Evolutionary conservation across 1,140 invertebrate genomes (phyloP).

Genomic region (Ctenoplectra terminalis): DNA sequence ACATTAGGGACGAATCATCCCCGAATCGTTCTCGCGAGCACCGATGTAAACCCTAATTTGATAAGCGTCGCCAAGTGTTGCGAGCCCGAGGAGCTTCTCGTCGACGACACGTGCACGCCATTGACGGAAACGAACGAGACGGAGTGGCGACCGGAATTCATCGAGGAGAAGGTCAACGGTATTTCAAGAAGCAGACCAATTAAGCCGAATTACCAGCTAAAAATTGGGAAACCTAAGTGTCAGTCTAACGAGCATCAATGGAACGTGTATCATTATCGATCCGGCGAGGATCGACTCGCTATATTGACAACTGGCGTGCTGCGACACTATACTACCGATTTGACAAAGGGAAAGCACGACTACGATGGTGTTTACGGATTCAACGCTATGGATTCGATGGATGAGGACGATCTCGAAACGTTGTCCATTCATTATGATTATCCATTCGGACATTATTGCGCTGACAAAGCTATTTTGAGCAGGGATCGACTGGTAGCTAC

Average conservation of each 20-base stretch:
- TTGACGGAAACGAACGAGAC: conserved; percentile 84
- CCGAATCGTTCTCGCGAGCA: conserved; percentile 60
- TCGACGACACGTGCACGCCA: conserved; percentile 86
- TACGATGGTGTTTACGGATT: conserved; percentile 80
- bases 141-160: conserved; percentile 77
- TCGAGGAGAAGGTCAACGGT: conserved; percentile 57
- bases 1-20: conserved; percentile 8
- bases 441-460: conserved; percentile 88
- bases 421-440: conserved; percentile 87
- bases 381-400: conserved; percentile 70
- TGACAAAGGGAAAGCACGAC: conserved; percentile 54
- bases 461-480: conserved; percentile 86
- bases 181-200: not conserved
- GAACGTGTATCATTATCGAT: conserved; percentile 87
- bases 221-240: conserved; percentile 88
- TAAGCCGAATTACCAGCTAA: conserved; percentile 70
- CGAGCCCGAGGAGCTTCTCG: conserved; percentile 87
- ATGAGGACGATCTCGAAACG: conserved; percentile 75
- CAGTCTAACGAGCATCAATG: conserved; percentile 86
- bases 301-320: conserved; percentile 88
- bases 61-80: conserved; percentile 87
- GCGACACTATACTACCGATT: conserved; percentile 86
- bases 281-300: conserved; percentile 85
- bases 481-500: conserved; percentile 81
- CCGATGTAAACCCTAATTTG: conserved; percentile 44